phyloP scores from a whole-genome alignment of 2,113 vertebrate genomes.

The Pungitius pungitius region DNA sequence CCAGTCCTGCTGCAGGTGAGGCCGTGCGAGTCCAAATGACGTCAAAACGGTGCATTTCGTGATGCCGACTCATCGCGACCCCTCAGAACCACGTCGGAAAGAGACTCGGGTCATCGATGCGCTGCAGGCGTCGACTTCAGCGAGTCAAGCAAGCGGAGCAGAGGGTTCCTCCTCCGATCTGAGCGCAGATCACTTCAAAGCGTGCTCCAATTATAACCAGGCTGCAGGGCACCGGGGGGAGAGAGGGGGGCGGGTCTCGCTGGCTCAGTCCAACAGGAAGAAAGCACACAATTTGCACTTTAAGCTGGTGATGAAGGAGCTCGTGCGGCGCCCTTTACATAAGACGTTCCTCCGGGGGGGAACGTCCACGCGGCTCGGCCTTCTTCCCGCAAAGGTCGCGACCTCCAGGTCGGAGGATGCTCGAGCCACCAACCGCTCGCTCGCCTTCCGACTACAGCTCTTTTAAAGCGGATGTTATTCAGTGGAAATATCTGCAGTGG shows the following conservation, averaged over 20 bases:
- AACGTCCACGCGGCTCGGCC: background rate
- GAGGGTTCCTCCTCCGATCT: slow-evolving; percentile 56
- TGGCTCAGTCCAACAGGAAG: slow-evolving; percentile 19
- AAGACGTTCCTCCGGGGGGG: background rate
- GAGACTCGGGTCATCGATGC: slow-evolving; percentile 11
- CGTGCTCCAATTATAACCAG: slow-evolving; percentile 64
- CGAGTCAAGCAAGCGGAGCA: slow-evolving; percentile 40
- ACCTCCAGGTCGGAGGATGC: background rate
- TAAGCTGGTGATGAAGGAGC: slow-evolving; percentile 35
- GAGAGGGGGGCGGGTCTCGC: background rate
- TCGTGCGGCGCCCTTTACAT: slow-evolving; percentile 16
- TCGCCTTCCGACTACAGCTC: no score
- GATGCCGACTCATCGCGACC: background rate
- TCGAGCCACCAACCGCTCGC: background rate
- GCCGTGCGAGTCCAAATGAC: slow-evolving; percentile 4
- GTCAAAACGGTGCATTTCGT: background rate
- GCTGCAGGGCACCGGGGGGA: slow-evolving; percentile 44
- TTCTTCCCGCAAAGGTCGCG: background rate
- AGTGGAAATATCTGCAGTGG: background rate
- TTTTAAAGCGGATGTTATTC: background rate
- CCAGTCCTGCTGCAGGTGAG: slow-evolving; percentile 12
- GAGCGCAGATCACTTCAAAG: slow-evolving; percentile 55
- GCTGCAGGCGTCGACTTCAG: slow-evolving; percentile 46
- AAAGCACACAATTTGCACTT: slow-evolving; percentile 41
- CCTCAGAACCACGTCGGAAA: background rate